Base-by-base conservation (phyloP, 1,140 invertebrate genomes). In the Diorhabda sublineata region DNA sequence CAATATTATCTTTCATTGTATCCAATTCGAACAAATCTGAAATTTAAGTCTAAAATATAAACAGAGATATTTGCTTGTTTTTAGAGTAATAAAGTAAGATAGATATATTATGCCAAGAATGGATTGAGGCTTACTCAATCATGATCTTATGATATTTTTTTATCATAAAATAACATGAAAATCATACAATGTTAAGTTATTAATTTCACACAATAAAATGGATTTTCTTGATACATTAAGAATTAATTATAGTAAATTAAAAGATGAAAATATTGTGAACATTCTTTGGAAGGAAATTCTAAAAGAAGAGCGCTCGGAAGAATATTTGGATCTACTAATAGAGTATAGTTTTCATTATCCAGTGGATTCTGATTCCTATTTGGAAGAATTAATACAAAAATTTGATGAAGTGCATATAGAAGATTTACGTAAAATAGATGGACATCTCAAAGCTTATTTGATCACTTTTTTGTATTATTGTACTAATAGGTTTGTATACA, bases 311-410 rank as follows among this genome's bases (percentile, higher is more conserved):
- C 64, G 45, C 43, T 65, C 42, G 60, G 43, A 60, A 41, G 58
- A 70, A 6, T 67, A 67, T 42, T 52, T 60, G 6, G 69, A 73
- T 44, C 44, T 67, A n/a, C 41, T 71, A 9, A 71, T 71, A 44
- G 73, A 71, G 58, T 74, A 71, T 42, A 70, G 68, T n/a, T 69
- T 71, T 58, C 73, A 74, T 45, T 69, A 70, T 66, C 73, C 73
- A 41, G 70, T 74, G 9, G 73, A 74, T 66, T 71, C 68, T 41
- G 64, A 71, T 62, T 4, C 63, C n/a, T 74, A 71, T 60, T 56
- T 74, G 42, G 65, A 69, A 70, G 68, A 68, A 42, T 58, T 74
- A n/a, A 66, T 67, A 47, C 7, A 61, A 44, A 74, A 74, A 64
- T 74, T 71, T 68, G 68, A 71, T 45, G 58, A 66, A 26, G 58